A percentile compares a stretch with the other conserved stretches of the same genome.
Conservation (phyloP, 2,888 invertebrate genomes). For the Archaeoteleia sp. region DNA sequence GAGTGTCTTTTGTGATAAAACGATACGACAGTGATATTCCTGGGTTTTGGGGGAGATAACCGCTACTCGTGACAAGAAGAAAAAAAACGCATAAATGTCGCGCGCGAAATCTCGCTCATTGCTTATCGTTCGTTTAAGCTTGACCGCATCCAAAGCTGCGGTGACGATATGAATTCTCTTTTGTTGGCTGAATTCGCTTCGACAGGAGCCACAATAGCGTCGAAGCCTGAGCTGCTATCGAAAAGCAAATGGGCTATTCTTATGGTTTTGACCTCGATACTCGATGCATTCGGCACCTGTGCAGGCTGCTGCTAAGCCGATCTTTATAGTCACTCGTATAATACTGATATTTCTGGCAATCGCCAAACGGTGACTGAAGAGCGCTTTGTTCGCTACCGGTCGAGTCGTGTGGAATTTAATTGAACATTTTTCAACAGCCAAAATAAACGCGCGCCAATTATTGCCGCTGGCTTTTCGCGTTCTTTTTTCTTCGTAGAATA, state of each 20-base stretch:
- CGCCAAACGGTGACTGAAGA: too few relatives aligned
- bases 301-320: too few relatives aligned
- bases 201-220: slow-evolving; percentile 27
- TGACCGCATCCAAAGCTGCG: slow-evolving; percentile 44
- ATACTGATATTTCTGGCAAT: too few relatives aligned
- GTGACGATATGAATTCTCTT: slow-evolving; percentile 44
- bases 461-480: too few relatives aligned
- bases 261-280: slow-evolving; percentile 13
- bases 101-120: slow-evolving; percentile 44
- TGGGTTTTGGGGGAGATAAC: slow-evolving; percentile 15
- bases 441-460: too few relatives aligned
- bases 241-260: slow-evolving; percentile 44
- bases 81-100: slow-evolving; percentile 10
- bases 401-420: too few relatives aligned
- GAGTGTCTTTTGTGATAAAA: slow-evolving; percentile 38
- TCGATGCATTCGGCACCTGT: not conserved
- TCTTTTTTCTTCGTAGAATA: too few relatives aligned
- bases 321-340: too few relatives aligned
- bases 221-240: slow-evolving; percentile 15
- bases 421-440: too few relatives aligned
- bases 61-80: slow-evolving; percentile 27
- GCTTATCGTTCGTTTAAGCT: slow-evolving; percentile 52
- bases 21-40: too few relatives aligned
- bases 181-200: slow-evolving; percentile 37
- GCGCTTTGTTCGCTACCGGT: too few relatives aligned